Evolutionary conservation across 1,140 invertebrate genomes (phyloP).

Genomic region (Penaeus vannamei): DNA sequence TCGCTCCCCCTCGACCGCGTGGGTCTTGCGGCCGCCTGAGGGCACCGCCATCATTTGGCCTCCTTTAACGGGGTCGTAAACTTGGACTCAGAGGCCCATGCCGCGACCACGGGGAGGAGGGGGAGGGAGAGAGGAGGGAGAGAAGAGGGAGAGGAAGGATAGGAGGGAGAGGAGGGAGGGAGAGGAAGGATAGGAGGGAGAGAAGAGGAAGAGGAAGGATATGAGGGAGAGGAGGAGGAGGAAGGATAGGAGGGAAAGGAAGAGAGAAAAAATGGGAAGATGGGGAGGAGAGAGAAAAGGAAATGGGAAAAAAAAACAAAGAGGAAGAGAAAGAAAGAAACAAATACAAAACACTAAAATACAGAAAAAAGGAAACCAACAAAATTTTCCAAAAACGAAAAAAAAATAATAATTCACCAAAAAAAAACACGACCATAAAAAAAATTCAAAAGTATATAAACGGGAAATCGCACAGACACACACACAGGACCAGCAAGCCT

Average conservation of each 20-base stretch:
- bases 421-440: too few species aligned
- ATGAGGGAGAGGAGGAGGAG: not conserved
- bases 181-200: not conserved
- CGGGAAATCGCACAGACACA: too few species aligned
- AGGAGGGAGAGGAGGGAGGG: too few species aligned
- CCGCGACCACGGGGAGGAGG: not conserved
- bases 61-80: slow-evolving; percentile 59
- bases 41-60: slow-evolving; percentile 60
- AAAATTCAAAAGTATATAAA: too few species aligned
- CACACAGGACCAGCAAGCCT: too few species aligned
- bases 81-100: not conserved
- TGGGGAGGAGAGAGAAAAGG: not conserved
- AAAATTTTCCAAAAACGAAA: too few species aligned
- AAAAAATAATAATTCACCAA: too few species aligned
- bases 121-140: not conserved
- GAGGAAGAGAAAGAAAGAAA: too few species aligned
- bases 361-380: too few species aligned
- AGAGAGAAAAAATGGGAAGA: not conserved
- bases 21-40: slow-evolving; percentile 41
- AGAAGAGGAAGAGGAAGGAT: not conserved
- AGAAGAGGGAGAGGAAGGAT: not conserved
- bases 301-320: too few species aligned
- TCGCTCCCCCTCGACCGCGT: not conserved
- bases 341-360: too few species aligned
- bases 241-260: not conserved